Conservation (phyloP, 2,797 vertebrate species). For the Muscicapa comitata region DNA sequence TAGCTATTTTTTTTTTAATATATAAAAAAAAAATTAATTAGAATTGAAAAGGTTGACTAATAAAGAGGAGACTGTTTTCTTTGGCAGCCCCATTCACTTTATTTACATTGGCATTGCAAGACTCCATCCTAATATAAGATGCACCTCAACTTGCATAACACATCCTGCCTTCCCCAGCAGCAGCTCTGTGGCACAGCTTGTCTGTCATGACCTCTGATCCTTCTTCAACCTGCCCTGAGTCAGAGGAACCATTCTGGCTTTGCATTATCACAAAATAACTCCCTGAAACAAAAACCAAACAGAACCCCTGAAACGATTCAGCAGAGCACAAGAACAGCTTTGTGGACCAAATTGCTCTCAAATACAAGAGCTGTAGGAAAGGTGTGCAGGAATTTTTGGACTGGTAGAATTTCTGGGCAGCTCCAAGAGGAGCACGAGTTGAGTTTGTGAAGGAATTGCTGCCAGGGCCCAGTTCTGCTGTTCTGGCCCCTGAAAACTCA, state of each 20-base stretch:
- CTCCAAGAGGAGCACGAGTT: background rate
- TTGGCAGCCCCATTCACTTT: conserved; percentile 25
- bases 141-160: background rate
- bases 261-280: background rate
- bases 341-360: background rate
- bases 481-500: background rate
- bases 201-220: background rate
- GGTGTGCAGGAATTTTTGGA: background rate
- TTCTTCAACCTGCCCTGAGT: background rate
- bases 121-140: background rate
- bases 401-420: background rate
- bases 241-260: background rate
- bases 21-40: conserved; percentile 43
- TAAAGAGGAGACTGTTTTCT: conserved; percentile 41
- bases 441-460: background rate
- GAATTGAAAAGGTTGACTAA: conserved; percentile 57
- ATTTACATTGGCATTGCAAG: conserved; percentile 49
- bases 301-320: no score
- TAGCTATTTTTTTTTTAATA: background rate
- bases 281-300: background rate
- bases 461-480: background rate
- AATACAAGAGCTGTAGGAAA: background rate
- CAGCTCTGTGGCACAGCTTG: background rate
- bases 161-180: background rate
- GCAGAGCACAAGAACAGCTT: background rate